Evolutionary conservation across 2,797 vertebrate genomes (phyloP).

Genomic region (Danio choprae): DNA sequence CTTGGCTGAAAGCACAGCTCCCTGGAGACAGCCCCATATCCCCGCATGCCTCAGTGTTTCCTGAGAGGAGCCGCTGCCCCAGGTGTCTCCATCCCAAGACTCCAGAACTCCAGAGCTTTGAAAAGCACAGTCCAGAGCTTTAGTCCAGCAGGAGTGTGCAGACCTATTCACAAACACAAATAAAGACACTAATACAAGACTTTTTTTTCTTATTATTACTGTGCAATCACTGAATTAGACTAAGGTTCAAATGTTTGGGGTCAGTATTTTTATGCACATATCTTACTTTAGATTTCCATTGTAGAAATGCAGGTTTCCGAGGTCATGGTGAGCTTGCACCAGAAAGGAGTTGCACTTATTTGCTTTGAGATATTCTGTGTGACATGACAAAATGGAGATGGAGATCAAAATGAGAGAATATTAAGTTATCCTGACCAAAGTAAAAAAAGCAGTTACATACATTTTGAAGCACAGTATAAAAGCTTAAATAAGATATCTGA

Average conservation of each 20-base stretch:
- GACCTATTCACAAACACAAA: slow-evolving; percentile 72
- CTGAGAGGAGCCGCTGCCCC: slow-evolving; percentile 73
- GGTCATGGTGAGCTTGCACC: slow-evolving; percentile 87
- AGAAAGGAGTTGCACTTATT: slow-evolving; percentile 81
- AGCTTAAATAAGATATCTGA: too few species aligned
- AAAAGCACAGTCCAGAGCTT: slow-evolving; percentile 88
- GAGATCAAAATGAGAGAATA: too few species aligned
- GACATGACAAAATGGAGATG: slow-evolving; percentile 31
- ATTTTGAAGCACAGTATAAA: too few species aligned
- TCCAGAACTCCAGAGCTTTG: slow-evolving; percentile 77
- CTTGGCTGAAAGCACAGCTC: slow-evolving; percentile 88
- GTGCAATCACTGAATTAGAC: neutral
- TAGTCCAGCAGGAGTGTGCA: slow-evolving; percentile 88
- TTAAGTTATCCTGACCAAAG: too few species aligned
- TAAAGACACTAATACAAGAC: neutral
- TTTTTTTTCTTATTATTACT: neutral
- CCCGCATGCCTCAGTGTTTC: slow-evolving; percentile 85
- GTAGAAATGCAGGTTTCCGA: slow-evolving; percentile 90
- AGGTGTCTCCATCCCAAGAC: slow-evolving; percentile 84
- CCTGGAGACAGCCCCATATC: slow-evolving; percentile 92
- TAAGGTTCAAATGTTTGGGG: neutral
- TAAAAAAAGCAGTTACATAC: too few species aligned
- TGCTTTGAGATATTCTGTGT: slow-evolving; percentile 84
- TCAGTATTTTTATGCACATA: neutral
- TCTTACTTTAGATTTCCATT: slow-evolving; percentile 84